A percentile compares a stretch with the other conserved stretches of the same genome.
These are phyloP conservation scores for Prosopocoilus inquinatus DNA, from an alignment of 2,888 invertebrate genomes.

Conservation along the genomic window DNA sequence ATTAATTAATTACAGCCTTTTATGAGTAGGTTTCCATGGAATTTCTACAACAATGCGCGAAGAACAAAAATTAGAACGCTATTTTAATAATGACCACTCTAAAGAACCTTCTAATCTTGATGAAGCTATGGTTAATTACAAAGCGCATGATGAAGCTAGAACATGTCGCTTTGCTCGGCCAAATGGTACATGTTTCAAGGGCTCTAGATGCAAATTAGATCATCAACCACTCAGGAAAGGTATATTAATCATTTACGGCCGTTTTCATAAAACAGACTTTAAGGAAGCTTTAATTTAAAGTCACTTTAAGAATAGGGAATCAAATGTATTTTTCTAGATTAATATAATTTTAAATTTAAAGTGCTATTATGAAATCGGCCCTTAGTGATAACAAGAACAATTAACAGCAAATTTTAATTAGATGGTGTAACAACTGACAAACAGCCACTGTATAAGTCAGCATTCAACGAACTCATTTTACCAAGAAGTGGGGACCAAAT, in stretches of 20 bases:
- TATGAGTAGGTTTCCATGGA: slow-evolving; percentile 8
- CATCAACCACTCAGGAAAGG: slow-evolving; percentile 12
- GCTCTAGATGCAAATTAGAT: slow-evolving; percentile 9
- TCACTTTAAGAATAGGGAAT: too few relatives aligned
- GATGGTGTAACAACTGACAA: slow-evolving; percentile 14
- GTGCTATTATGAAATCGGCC: too few relatives aligned
- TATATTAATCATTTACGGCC: too few relatives aligned
- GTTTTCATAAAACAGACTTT: too few relatives aligned
- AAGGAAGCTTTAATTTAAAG: too few relatives aligned
- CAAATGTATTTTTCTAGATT: too few relatives aligned
- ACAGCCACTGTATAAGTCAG: slow-evolving; percentile 7
- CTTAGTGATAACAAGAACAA: too few relatives aligned
- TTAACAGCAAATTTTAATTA: not conserved
- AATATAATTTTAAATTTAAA: too few relatives aligned
- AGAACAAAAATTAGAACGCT: slow-evolving; percentile 11
- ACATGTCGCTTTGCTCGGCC: slow-evolving; percentile 6
- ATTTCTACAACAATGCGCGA: slow-evolving; percentile 6
- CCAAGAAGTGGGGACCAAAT: slow-evolving; percentile 4
- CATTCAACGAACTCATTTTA: slow-evolving; percentile 6
- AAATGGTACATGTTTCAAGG: slow-evolving; percentile 14
- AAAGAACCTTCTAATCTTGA: slow-evolving; percentile 10
- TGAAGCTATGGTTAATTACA: slow-evolving; percentile 10
- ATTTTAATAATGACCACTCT: slow-evolving; percentile 1
- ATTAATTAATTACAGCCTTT: not conserved
- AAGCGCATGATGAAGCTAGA: slow-evolving; percentile 15